Conservation (phyloP, 2,113 vertebrate genomes). For the Lanius collurio region DNA sequence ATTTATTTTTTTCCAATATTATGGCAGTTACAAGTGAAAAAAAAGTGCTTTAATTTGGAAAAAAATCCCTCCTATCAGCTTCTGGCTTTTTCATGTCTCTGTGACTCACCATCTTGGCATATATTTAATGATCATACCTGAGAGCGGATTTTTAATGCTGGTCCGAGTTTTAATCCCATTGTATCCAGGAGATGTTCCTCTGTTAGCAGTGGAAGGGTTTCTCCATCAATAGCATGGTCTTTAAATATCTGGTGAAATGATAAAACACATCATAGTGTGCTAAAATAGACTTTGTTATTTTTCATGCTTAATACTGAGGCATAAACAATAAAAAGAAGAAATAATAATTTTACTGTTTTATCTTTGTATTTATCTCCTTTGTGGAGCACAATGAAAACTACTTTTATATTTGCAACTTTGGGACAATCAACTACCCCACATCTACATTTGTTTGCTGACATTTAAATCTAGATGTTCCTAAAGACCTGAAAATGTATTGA, state of each 20-base stretch:
- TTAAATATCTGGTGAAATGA: conserved; percentile 82
- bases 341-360: background rate
- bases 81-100: background rate
- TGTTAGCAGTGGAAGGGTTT: conserved; percentile 91
- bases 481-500: background rate
- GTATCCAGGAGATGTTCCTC: conserved; percentile 94
- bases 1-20: background rate
- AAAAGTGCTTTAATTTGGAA: background rate
- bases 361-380: background rate
- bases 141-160: conserved; percentile 92
- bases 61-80: background rate
- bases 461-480: background rate
- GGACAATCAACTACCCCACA: background rate
- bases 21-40: background rate
- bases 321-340: background rate
- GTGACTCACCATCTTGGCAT: background rate
- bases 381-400: background rate
- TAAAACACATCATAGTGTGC: background rate
- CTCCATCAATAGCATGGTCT: conserved; percentile 94
- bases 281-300: background rate
- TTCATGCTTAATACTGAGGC: background rate
- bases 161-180: conserved; percentile 92
- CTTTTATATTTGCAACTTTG: background rate
- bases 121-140: conserved; percentile 76
- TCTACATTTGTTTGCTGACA: background rate